Evolutionary conservation across 2,888 invertebrate species (phyloP).

Genomic region (Pterostichus niger): DNA sequence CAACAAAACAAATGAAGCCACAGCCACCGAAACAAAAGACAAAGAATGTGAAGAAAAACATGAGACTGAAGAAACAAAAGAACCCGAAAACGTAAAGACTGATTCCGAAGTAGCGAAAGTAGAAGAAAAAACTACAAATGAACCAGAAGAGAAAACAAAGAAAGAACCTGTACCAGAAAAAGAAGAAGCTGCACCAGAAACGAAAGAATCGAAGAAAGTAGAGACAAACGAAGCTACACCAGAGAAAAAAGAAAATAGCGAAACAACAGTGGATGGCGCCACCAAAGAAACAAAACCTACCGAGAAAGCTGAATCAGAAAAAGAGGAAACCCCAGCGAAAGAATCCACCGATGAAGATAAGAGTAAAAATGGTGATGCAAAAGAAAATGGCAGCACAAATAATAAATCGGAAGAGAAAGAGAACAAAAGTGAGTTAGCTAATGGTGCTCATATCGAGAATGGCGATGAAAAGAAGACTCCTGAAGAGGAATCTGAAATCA

Average conservation of each 20-base stretch:
- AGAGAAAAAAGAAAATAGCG: conserved; percentile 24
- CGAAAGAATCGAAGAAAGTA: conserved; percentile 51
- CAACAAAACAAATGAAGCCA: conserved; percentile 17
- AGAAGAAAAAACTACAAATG: conserved; percentile 67
- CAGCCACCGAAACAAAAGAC: conserved; percentile 2
- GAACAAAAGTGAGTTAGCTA: conserved; percentile 76
- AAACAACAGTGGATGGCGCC: conserved; percentile 59
- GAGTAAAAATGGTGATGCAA: conserved; percentile 70
- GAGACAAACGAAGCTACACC: conserved; percentile 68
- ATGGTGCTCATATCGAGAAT: conserved; percentile 69
- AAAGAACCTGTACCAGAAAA: conserved; percentile 65
- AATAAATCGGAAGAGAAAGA: conserved; percentile 71
- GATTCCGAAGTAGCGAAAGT: conserved; percentile 66
- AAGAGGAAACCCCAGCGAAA: conserved; percentile 53
- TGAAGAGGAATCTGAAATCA: conserved; percentile 76
- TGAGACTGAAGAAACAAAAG: conserved; percentile 61
- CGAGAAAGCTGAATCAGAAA: conserved; percentile 45
- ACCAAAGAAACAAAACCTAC: conserved; percentile 49
- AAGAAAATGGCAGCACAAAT: conserved; percentile 71
- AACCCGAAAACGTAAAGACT: conserved; percentile 66
- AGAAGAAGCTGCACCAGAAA: conserved; percentile 57
- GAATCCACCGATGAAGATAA: conserved; percentile 55
- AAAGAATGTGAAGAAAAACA: conserved; percentile 50
- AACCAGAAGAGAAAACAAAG: conserved; percentile 31
- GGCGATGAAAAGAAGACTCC: conserved; percentile 67